Percentiles rank a stretch among this genome's conserved stretches.
Conservation (phyloP, 2,113 vertebrate species). For the Bothrops jararaca region DNA sequence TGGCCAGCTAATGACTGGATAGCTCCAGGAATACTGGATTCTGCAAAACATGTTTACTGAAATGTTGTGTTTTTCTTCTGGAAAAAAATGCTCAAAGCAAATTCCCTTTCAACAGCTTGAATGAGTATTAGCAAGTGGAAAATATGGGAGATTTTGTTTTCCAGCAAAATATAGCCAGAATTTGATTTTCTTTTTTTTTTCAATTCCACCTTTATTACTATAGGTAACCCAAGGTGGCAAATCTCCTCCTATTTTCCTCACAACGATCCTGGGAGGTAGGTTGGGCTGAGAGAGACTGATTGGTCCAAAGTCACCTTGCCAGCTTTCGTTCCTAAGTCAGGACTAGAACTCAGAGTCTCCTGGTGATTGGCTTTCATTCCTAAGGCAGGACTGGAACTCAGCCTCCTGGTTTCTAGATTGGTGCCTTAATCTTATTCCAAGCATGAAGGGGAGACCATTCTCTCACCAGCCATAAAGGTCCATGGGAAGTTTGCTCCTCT, state of each 20-base stretch:
- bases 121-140: background rate
- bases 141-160: background rate
- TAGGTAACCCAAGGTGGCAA: background rate
- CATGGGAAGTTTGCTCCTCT: background rate
- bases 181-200: background rate
- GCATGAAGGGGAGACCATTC: background rate
- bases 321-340: background rate
- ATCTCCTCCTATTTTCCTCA: background rate
- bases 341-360: background rate
- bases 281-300: background rate
- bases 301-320: background rate
- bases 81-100: background rate
- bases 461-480: background rate
- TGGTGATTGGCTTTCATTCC: too few relatives aligned
- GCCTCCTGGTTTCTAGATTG: background rate
- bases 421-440: background rate
- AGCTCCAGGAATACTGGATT: background rate
- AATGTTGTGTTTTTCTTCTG: background rate
- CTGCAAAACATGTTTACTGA: background rate
- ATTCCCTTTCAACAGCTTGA: background rate
- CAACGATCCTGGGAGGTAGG: background rate
- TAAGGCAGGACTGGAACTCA: background rate
- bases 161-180: background rate
- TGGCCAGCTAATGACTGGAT: background rate
- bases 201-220: background rate